Conservation (phyloP, 2,888 invertebrate genomes). For the Dryobota labecula region DNA sequence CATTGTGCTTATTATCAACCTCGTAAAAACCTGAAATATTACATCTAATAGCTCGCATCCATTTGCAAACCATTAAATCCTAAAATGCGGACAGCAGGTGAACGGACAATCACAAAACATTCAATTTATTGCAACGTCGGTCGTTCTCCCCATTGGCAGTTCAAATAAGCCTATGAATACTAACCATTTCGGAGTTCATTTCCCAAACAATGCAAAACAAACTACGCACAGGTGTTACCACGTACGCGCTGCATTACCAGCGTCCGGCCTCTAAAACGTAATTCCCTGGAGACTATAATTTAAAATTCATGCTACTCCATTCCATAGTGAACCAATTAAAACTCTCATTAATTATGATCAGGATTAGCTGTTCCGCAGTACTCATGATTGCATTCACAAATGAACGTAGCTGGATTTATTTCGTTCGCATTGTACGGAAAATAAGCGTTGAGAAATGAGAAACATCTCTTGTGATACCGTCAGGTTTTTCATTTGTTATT, state of each 20-base stretch:
- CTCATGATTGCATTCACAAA: slow-evolving; percentile 63
- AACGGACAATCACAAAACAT: slow-evolving; percentile 14
- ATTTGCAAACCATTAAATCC: slow-evolving; percentile 5
- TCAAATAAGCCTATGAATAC: slow-evolving; percentile 55
- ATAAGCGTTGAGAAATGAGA: slow-evolving; percentile 43
- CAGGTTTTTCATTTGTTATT: slow-evolving; percentile 54
- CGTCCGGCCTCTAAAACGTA: slow-evolving; percentile 49
- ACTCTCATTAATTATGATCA: slow-evolving; percentile 74
- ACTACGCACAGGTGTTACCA: slow-evolving; percentile 48
- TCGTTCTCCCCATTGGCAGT: slow-evolving; percentile 31
- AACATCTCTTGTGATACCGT: slow-evolving; percentile 30
- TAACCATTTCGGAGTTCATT: slow-evolving; percentile 44
- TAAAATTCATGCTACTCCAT: slow-evolving; percentile 67
- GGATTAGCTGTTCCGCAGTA: slow-evolving; percentile 54
- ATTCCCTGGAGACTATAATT: slow-evolving; percentile 66
- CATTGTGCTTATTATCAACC: not conserved
- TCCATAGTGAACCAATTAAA: slow-evolving; percentile 72
- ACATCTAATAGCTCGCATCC: not conserved
- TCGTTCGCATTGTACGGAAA: slow-evolving; percentile 50
- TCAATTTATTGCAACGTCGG: slow-evolving; percentile 35
- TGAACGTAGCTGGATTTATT: slow-evolving; percentile 65
- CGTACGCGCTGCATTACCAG: slow-evolving; percentile 50
- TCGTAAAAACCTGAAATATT: not conserved
- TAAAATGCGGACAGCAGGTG: slow-evolving; percentile 6
- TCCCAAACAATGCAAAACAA: slow-evolving; percentile 48